Conservation (phyloP, 2,888 invertebrate species). For the Osmoderma eremita region DNA sequence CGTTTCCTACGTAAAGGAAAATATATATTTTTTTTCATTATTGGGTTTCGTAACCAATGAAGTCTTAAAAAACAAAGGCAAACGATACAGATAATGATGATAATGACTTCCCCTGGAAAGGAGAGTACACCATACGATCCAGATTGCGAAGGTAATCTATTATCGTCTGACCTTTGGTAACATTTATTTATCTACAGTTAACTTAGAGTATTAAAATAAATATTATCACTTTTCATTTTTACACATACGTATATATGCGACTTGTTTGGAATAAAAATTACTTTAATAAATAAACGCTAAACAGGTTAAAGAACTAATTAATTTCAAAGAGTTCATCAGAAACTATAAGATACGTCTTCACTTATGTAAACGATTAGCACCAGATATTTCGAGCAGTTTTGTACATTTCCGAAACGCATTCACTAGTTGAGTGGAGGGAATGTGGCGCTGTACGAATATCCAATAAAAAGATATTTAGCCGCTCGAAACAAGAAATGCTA, state of each 20-base stretch:
- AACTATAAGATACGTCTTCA: constrained; percentile 28
- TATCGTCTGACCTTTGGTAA: constrained; percentile 28
- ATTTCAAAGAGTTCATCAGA: constrained; percentile 31
- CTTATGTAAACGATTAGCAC: constrained; percentile 27
- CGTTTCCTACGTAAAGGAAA: constrained; percentile 20
- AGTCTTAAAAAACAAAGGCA: constrained; percentile 32
- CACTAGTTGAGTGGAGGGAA: no score
- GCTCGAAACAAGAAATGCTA: constrained; percentile 32
- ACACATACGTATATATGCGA: neutral
- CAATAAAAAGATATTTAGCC: neutral
- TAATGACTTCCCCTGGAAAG: constrained; percentile 2
- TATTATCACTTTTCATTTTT: constrained; percentile 32
- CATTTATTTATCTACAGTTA: constrained; percentile 20
- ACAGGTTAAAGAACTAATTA: constrained; percentile 19
- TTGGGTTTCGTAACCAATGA: constrained; percentile 7
- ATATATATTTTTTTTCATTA: neutral
- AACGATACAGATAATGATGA: constrained; percentile 1
- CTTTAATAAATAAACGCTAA: constrained; percentile 30
- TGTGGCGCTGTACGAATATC: neutral
- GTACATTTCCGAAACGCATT: neutral
- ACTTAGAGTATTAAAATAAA: constrained; percentile 27
- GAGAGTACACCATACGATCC: no score
- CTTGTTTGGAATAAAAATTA: constrained; percentile 20
- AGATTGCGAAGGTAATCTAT: constrained; percentile 4
- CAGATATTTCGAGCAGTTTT: constrained; percentile 9